Base-by-base conservation (phyloP, 2,113 vertebrate species). In the Sapayoa aenigma region DNA sequence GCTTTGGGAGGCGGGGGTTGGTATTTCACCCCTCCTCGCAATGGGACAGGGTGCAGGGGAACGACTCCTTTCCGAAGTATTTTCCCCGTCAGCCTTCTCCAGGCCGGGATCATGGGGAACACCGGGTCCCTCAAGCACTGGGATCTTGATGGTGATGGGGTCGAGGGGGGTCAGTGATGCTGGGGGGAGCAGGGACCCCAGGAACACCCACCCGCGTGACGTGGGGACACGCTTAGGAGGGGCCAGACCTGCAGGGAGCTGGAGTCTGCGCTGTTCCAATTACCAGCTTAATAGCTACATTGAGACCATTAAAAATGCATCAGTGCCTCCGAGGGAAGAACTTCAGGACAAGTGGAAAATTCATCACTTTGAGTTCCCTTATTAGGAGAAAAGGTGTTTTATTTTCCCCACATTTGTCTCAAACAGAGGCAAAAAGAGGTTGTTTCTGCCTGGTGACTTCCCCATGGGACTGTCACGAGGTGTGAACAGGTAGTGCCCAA, bases 331-430 rank as follows among this genome's bases (percentile, higher is more conserved):
- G 21, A 80, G 95, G 84, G 52, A n/a, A 88, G 62, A 90, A 83
- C 66, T 86, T 55, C 31, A 27, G 92, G 75, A 96, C 79, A 83
- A 62, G 87, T 4, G 3, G 81, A 82, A 90, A 93, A 96, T 95
- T 78, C 92, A 94, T 94, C 93, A 72, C 89, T 87, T 56, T 30
- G 93, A 93, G 80, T 47, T 94, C 60, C 82, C 71, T 91, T 79
- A 67, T 91, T 84, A 87, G 73, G 76, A 74, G 76, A 75, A 95
- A 89, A 16, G 13, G 44, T 44, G 55, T 4, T 31, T 28, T 25
- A n/a, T 13, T 5, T 0, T 1, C 3, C 14, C 27, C 27, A 9
- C 3, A 3, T 86, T 93, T 95, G 50, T 91, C 89, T 95, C 69
- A 75, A 81, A 83, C 7, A n/a, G 15, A 65, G 74, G 88, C 31